A percentile compares a stretch with the other conserved stretches of the same genome.
Conservation (phyloP, 53 echinoderm and acorn worm genomes). For the Antedon mediterranea region DNA sequence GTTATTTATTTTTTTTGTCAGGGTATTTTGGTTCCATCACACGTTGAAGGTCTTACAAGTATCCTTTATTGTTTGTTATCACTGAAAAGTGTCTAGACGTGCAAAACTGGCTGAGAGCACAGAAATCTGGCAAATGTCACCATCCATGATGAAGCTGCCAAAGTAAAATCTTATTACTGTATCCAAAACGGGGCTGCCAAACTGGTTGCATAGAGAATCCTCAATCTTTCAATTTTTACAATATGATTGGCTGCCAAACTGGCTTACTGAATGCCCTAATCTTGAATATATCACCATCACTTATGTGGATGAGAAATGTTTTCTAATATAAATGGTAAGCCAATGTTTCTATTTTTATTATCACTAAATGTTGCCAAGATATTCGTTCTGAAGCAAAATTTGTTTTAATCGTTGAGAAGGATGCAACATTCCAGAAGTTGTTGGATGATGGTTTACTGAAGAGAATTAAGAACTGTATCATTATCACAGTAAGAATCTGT, state of each 20-base stretch:
- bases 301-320: background rate
- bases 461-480: constrained; percentile 46
- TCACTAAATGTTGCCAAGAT: constrained; percentile 19
- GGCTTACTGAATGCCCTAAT: too few relatives aligned
- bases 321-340: too few relatives aligned
- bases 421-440: constrained; percentile 89
- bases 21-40: constrained; percentile 58
- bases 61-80: constrained; percentile 45
- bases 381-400: constrained; percentile 62
- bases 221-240: too few relatives aligned
- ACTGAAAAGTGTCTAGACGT: constrained; percentile 20
- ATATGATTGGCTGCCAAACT: too few relatives aligned
- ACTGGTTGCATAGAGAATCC: too few relatives aligned
- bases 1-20: constrained; percentile 24
- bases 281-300: too few relatives aligned
- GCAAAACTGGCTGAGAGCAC: too few relatives aligned
- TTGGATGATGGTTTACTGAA: constrained; percentile 60
- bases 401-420: constrained; percentile 80
- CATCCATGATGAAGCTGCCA: too few relatives aligned
- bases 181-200: too few relatives aligned
- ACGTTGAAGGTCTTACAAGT: constrained; percentile 69
- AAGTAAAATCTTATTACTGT: too few relatives aligned
- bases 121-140: too few relatives aligned
- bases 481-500: constrained; percentile 64
- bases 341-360: too few relatives aligned